Evolutionary conservation across 1,140 invertebrate genomes (phyloP).

Genomic region (Drosophila repletoides): DNA sequence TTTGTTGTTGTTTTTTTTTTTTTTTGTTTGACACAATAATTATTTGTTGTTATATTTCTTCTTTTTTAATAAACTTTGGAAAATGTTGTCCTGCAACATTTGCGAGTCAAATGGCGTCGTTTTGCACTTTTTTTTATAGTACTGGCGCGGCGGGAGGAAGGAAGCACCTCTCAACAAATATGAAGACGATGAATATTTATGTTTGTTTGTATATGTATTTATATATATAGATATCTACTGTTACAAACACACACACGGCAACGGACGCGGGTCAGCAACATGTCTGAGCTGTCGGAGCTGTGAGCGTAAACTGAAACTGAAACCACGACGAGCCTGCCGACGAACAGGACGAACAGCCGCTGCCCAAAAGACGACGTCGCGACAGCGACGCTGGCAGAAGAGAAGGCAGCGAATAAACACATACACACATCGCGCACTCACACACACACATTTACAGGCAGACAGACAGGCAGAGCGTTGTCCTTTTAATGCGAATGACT

Average conservation of each 20-base stretch:
- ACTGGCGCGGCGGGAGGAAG: conserved; percentile 2
- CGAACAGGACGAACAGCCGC: conserved; percentile 41
- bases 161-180: conserved; percentile 29
- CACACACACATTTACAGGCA: neutral
- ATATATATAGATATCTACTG: conserved; percentile 17
- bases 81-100: conserved; percentile 69
- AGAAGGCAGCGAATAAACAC: conserved; percentile 34
- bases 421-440: conserved; percentile 10
- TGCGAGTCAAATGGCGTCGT: conserved; percentile 45
- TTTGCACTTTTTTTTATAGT: conserved; percentile 19
- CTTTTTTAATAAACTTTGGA: conserved; percentile 16
- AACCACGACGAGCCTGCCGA: conserved; percentile 50
- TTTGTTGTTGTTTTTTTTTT: conserved; percentile 49
- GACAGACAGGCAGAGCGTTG: conserved; percentile 63
- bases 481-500: conserved; percentile 78
- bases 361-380: neutral
- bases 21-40: conserved; percentile 39
- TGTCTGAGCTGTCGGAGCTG: conserved; percentile 73
- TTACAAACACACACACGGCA: conserved; percentile 65
- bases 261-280: conserved; percentile 60
- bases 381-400: conserved; percentile 12
- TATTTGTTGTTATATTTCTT: conserved; percentile 16
- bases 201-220: conserved; percentile 23
- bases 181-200: conserved; percentile 13
- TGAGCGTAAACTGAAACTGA: conserved; percentile 73